phyloP scores from a whole-genome alignment of 2,888 invertebrate species.

The Cremastinae sp. region DNA sequence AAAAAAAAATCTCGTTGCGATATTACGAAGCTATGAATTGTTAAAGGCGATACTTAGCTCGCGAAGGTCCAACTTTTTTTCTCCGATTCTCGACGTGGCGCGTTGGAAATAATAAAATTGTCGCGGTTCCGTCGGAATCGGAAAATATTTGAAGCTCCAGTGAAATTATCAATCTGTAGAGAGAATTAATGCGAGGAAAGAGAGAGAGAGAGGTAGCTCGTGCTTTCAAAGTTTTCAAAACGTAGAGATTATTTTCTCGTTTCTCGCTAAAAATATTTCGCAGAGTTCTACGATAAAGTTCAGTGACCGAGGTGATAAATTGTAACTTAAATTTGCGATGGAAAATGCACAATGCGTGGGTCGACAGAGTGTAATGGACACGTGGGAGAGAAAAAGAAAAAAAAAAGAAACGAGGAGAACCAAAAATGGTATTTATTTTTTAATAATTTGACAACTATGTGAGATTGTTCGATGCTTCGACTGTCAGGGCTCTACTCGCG shows the following conservation, averaged over 20 bases:
- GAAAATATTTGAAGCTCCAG: background rate
- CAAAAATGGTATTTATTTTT: slow-evolving; percentile 51
- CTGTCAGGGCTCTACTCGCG: slow-evolving; percentile 20
- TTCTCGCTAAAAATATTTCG: slow-evolving; percentile 37
- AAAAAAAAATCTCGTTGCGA: slow-evolving; percentile 4
- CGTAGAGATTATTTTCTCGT: slow-evolving; percentile 33
- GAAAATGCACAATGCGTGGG: slow-evolving; percentile 31
- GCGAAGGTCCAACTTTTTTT: too few relatives aligned
- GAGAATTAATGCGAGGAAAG: slow-evolving; percentile 5
- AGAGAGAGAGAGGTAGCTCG: slow-evolving; percentile 30
- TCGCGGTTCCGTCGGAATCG: background rate
- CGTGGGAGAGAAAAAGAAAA: slow-evolving; percentile 9
- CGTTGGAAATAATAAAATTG: background rate
- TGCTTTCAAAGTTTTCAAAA: slow-evolving; percentile 40
- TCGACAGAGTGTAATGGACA: slow-evolving; percentile 4
- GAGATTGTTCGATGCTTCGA: slow-evolving; percentile 15
- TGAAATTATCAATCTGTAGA: slow-evolving; percentile 14
- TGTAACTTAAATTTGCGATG: background rate
- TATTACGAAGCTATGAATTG: slow-evolving; percentile 5
- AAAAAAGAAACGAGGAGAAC: slow-evolving; percentile 9
- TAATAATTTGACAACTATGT: slow-evolving; percentile 44
- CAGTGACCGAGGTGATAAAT: background rate
- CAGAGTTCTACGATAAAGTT: slow-evolving; percentile 44
- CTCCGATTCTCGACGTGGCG: too few relatives aligned
- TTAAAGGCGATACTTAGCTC: too few relatives aligned